A percentile compares a stretch with the other conserved stretches of the same genome.
Evolutionary conservation across 2,113 vertebrate species (phyloP).

Genomic region (Corythornis vintsioides): DNA sequence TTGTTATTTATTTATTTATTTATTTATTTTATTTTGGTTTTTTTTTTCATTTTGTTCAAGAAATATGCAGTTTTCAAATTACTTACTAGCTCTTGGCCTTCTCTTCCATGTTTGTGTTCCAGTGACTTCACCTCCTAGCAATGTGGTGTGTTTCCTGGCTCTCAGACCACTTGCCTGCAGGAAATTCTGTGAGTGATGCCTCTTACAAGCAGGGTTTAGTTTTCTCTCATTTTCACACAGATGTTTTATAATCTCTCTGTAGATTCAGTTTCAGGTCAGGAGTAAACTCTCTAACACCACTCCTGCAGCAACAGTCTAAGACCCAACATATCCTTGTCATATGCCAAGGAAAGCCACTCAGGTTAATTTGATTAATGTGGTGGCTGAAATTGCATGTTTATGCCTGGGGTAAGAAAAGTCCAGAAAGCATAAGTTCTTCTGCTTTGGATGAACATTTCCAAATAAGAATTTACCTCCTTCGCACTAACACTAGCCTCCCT

Average conservation of each 20-base stretch:
- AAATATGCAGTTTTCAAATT: background rate
- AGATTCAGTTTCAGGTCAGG: background rate
- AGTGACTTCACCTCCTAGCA: slow-evolving; percentile 26
- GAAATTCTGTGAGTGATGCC: background rate
- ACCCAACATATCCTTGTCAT: background rate
- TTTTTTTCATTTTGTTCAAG: background rate
- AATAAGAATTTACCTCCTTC: background rate
- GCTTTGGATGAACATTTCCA: background rate
- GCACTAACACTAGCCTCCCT: background rate
- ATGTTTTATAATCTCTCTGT: background rate
- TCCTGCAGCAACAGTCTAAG: background rate
- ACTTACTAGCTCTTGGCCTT: background rate
- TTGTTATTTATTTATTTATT: background rate
- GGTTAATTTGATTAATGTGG: background rate
- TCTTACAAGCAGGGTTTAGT: background rate
- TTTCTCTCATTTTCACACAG: background rate
- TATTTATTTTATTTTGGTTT: background rate
- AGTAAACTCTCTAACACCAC: background rate
- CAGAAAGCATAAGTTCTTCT: background rate
- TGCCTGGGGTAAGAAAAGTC: background rate
- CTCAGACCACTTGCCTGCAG: background rate
- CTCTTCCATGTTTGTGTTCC: background rate
- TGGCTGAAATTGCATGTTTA: background rate
- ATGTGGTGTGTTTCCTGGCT: slow-evolving; percentile 19
- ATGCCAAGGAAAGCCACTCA: background rate